Conservation (phyloP, 2,888 invertebrate species). For the Syrista parreyssii region DNA sequence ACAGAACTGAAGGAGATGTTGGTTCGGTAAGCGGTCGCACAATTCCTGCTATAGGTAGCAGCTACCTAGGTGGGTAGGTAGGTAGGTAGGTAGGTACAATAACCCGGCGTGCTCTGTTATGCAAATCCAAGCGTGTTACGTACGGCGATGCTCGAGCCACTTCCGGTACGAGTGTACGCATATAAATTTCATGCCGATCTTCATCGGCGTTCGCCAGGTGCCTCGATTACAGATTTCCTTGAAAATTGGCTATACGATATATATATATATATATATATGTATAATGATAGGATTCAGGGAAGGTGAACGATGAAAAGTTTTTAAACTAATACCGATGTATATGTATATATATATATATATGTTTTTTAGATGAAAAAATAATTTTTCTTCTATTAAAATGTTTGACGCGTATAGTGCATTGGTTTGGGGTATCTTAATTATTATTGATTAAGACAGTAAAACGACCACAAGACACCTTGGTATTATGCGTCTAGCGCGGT, state of each 20-base stretch:
- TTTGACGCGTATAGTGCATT: too few relatives aligned
- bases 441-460: too few relatives aligned
- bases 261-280: too few relatives aligned
- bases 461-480: too few relatives aligned
- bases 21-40: background rate
- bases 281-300: too few relatives aligned
- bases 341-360: slow-evolving; percentile 21
- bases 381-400: slow-evolving; percentile 5
- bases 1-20: background rate
- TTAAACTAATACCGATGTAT: slow-evolving; percentile 2
- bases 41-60: slow-evolving; percentile 10
- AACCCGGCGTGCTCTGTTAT: slow-evolving; percentile 41
- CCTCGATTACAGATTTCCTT: slow-evolving; percentile 2
- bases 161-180: slow-evolving; percentile 28
- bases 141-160: slow-evolving; percentile 30
- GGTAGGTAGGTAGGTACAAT: slow-evolving; percentile 26
- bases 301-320: slow-evolving; percentile 9
- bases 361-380: background rate
- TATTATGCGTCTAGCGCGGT: too few relatives aligned
- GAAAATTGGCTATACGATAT: too few relatives aligned
- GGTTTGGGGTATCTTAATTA: too few relatives aligned
- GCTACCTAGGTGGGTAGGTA: slow-evolving; percentile 4
- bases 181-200: slow-evolving; percentile 29
- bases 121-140: slow-evolving; percentile 35
- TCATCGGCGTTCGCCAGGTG: slow-evolving; percentile 14